Evolutionary conservation across 1,140 invertebrate genomes (phyloP).

Genomic region (Coelopa frigida): DNA sequence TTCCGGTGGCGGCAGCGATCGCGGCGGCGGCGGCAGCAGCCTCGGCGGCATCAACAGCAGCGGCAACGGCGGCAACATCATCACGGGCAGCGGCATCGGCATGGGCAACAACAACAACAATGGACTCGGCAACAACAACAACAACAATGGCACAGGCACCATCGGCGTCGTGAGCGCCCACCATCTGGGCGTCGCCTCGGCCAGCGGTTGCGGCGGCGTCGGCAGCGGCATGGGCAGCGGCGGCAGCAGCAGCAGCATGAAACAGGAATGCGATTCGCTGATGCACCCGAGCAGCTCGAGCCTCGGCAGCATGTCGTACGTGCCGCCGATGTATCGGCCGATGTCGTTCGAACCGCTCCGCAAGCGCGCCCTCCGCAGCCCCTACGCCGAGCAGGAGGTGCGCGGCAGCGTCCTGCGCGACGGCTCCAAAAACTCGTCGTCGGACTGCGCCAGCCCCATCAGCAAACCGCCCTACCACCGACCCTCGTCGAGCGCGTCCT

Average conservation of each 20-base stretch:
- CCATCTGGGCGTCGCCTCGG: too few species aligned
- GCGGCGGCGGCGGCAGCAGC: constrained; percentile 1
- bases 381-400: constrained; percentile 43
- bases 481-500: constrained; percentile 42
- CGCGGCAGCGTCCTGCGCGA: constrained; percentile 45
- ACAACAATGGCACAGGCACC: too few species aligned
- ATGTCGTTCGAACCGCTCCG: constrained; percentile 44
- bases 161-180: too few species aligned
- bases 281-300: constrained; percentile 37
- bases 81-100: too few species aligned
- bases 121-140: constrained; percentile 4
- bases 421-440: constrained; percentile 37
- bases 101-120: too few species aligned
- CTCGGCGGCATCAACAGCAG: constrained; percentile 4
- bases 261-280: constrained; percentile 43
- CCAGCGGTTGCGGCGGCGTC: constrained; percentile 40
- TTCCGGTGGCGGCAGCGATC: constrained; percentile 15
- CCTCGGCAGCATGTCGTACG: constrained; percentile 30
- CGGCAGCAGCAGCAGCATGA: constrained; percentile 33
- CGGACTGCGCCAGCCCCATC: constrained; percentile 41
- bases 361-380: constrained; percentile 49
- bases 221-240: constrained; percentile 30
- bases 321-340: constrained; percentile 41
- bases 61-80: constrained; percentile 1
- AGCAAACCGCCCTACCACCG: constrained; percentile 40